Evolutionary conservation across 2,797 vertebrate genomes (phyloP).

Genomic region (Heliangelus exortis): DNA sequence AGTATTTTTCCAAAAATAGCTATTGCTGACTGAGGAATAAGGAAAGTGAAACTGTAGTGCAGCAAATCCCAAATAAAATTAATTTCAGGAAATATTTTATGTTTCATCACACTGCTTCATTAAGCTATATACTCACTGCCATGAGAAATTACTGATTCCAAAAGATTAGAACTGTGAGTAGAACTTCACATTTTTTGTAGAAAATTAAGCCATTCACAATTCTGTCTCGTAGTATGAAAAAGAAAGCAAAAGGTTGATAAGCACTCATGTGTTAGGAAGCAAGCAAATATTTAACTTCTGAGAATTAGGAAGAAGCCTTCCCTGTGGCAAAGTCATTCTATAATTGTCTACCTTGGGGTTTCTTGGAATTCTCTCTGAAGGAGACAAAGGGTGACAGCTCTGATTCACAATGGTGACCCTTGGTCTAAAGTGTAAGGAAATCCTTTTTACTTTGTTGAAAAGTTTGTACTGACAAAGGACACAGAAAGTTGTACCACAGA

Average conservation of each 20-base stretch:
- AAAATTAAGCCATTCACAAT: background rate
- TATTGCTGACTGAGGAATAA: background rate
- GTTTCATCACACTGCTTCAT: background rate
- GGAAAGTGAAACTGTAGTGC: background rate
- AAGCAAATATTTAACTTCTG: background rate
- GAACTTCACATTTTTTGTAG: background rate
- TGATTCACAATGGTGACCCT: background rate
- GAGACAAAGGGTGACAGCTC: background rate
- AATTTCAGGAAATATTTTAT: background rate
- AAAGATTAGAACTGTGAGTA: background rate
- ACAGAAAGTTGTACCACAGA: background rate
- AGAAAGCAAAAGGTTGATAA: background rate
- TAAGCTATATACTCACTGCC: background rate
- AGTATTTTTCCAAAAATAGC: background rate
- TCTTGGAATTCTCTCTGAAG: constrained; percentile 7
- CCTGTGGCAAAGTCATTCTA: background rate
- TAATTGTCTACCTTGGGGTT: constrained; percentile 32
- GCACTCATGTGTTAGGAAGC: background rate
- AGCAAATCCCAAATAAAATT: background rate
- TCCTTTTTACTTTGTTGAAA: background rate
- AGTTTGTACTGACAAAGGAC: background rate
- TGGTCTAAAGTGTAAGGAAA: background rate
- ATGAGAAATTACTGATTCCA: background rate
- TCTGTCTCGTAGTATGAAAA: background rate
- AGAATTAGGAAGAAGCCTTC: constrained; percentile 1